Evolutionary conservation across 2,888 invertebrate species (phyloP), one percentile per base, ranked within the genome.

Genomic region (Rhagophthalmus giganteus): DNA sequence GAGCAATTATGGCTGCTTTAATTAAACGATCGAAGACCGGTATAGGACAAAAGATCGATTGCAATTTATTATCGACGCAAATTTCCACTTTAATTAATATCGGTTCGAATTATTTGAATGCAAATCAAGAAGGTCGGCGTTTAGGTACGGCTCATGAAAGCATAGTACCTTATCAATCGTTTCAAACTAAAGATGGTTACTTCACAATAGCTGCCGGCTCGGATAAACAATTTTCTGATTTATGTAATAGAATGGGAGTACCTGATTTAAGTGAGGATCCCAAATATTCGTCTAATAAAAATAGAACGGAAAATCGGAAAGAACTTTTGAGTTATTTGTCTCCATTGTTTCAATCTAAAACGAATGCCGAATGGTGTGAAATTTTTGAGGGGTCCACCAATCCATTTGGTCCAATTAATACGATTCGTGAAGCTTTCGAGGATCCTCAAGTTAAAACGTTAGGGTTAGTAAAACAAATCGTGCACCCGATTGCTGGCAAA

Each of bases 141-240:
- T 88, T 88, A 84, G 97, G 97, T n/a, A 95, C 95, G 0, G 90
- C 90, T 0, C 97, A 98, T 72, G 89, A 87, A 51, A 94, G 91
- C 69, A 87, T 98, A 52, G 97, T 97, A 0, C 97, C 97, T 0
- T 97, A 98, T 69, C 87, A 96, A 78, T 84, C 90, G 2, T 97
- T 96, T 67, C 79, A 82, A 66, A 91, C 94, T 0, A 81, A 80
- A 67, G 88, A 94, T 70, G 89, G 90, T 0, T 87, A 87, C 65
- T 80, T 95, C 42, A 90, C 96, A 0, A 78, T 96, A 2, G 95
- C 95, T 0, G 83, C 90, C 1, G 95, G 93, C 1, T 94, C 91
- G 33, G 87, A 96, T 69, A 74, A 78, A 0, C 92, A 93, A 67
- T 95, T 92, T 72, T 69, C 71, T 14, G 84, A 86, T 52, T 78